Percentiles rank a stretch among this genome's conserved stretches.
Conservation (phyloP, 2,888 invertebrate species). For the Erynnis tages region DNA sequence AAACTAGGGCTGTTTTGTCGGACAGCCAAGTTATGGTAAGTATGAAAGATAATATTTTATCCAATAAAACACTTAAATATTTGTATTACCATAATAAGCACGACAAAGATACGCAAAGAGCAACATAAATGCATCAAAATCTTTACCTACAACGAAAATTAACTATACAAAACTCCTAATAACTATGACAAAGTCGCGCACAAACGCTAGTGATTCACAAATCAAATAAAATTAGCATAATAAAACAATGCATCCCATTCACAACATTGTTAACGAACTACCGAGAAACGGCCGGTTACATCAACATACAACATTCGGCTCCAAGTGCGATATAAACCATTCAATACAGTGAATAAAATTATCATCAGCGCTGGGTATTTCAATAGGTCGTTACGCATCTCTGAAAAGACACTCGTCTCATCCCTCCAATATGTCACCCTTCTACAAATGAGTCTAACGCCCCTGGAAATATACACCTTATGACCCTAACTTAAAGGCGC, state of each 20-base stretch:
- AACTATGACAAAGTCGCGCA: no score
- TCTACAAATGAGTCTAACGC: constrained; percentile 4
- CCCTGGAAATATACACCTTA: constrained; percentile 4
- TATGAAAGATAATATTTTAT: no score
- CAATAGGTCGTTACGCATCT: constrained; percentile 60
- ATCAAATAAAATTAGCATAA: constrained; percentile 1
- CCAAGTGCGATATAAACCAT: constrained; percentile 35
- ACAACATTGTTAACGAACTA: constrained; percentile 16
- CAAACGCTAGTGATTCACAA: neutral
- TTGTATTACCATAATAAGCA: no score
- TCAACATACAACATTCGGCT: constrained; percentile 17
- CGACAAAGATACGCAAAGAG: no score
- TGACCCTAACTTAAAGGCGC: neutral
- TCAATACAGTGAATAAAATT: constrained; percentile 56
- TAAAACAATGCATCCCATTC: constrained; percentile 2
- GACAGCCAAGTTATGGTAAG: no score
- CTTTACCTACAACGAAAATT: no score
- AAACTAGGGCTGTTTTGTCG: no score
- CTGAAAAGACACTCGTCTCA: constrained; percentile 39
- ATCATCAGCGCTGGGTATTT: constrained; percentile 51
- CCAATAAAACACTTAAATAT: no score
- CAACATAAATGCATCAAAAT: no score
- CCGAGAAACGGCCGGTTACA: constrained; percentile 16
- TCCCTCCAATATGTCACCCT: constrained; percentile 32
- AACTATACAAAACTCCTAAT: no score